Evolutionary conservation across 1,140 invertebrate species (phyloP), one percentile per base, ranked within the genome.

Genomic region (Papilio machaon): DNA sequence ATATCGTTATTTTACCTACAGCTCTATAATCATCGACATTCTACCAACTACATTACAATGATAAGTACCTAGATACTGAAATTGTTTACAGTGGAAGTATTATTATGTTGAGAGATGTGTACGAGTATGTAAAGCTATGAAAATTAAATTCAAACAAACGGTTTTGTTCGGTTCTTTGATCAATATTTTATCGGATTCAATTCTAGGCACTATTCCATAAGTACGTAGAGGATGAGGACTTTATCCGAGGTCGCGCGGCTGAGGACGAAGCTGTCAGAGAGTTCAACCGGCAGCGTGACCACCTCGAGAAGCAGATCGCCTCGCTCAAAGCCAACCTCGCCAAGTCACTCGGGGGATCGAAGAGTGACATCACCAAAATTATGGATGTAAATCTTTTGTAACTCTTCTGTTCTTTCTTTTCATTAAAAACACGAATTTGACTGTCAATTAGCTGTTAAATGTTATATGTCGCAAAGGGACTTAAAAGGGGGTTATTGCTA

Each of bases 251-350:
- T 67, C 96, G 96, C 15, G 94, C 95, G 23, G 95, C 96, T 2
- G 97, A 97, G 86, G 95, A 96, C 8, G 97, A 98, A 77, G 97
- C 97, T 4, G 96, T 97, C 64, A 96, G 96, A 52, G 97, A 98
- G 91, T 97, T 98, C 87, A 95, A 96, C 79, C 95, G 97, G 15
- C 98, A 98, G 90, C 95, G 97, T 30, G 96, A 97, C 83, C 97
- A 98, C 87, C 94, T 98, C 17, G 98, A 98, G 91, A 96, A 95
- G 75, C 97, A 97, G 10, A 95, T 98, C 9, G 95, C 95, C 1
- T 95, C 95, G 0, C 94, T 95, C 13, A 95, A 95, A 73, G 58
- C 85, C 52, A 92, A 95, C 80, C 86, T 95, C 7, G 82, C 89
- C 9, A 94, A 92, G 76, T 89, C 93, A 0, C 80, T 91, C 0